phyloP scores from a whole-genome alignment of 2,888 invertebrate genomes.

The Phengaris alcon region DNA sequence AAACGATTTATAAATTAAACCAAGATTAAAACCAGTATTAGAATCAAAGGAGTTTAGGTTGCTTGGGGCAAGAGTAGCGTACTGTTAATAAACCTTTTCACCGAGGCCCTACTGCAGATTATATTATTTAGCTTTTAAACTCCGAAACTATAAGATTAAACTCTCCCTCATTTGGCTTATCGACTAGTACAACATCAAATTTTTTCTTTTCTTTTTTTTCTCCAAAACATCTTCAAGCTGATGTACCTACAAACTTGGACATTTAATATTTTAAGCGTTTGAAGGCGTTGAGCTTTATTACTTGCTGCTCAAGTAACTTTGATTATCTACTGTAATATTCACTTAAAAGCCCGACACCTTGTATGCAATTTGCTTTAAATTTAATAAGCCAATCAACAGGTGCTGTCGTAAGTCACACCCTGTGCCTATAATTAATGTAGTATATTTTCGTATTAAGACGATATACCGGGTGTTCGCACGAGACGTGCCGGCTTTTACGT shows the following conservation, averaged over 20 bases:
- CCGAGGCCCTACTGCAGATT: too few relatives aligned
- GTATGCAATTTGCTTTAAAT: constrained; percentile 8
- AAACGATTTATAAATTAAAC: background rate
- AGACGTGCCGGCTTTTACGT: constrained; percentile 1
- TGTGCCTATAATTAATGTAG: constrained; percentile 16
- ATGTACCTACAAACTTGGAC: background rate
- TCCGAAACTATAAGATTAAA: background rate
- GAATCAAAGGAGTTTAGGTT: too few relatives aligned
- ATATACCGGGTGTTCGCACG: constrained; percentile 6
- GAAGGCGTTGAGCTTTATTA: constrained; percentile 1
- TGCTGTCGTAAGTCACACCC: constrained; percentile 18
- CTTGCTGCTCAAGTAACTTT: background rate
- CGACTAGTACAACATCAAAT: constrained; percentile 1
- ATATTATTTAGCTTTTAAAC: background rate
- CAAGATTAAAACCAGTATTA: background rate
- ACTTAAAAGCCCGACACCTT: constrained; percentile 10
- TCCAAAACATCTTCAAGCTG: background rate
- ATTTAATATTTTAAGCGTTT: constrained; percentile 12
- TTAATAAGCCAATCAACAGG: constrained; percentile 25
- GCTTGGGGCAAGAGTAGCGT: too few relatives aligned
- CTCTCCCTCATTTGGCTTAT: background rate
- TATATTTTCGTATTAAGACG: constrained; percentile 8
- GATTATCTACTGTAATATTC: constrained; percentile 24
- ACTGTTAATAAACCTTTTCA: too few relatives aligned
- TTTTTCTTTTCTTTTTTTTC: too few relatives aligned